Evolutionary conservation across 2,113 vertebrate species (phyloP).

Genomic region (Podilymbus podiceps): DNA sequence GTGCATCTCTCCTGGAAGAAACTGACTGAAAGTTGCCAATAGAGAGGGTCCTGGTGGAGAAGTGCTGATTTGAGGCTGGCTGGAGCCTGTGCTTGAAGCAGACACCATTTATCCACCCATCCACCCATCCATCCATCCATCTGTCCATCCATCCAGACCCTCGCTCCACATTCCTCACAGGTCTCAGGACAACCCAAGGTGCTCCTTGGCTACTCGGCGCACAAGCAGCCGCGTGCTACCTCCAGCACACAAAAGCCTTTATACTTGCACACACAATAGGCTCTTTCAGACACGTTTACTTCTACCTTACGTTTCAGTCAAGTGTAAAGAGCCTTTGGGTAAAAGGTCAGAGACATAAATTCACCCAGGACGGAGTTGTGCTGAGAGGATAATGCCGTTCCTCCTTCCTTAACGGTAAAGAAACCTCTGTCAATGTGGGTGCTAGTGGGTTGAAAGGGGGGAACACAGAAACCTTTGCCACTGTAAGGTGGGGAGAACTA

Average conservation of each 20-base stretch:
- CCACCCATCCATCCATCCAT: neutral
- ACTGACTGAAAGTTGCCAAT: neutral
- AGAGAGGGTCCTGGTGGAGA: neutral
- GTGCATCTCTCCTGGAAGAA: neutral
- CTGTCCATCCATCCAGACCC: neutral
- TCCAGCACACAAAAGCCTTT: conserved; percentile 42
- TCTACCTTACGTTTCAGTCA: conserved; percentile 27
- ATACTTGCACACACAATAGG: neutral
- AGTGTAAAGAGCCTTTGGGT: conserved; percentile 40
- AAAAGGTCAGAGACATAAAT: conserved; percentile 31
- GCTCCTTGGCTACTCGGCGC: neutral
- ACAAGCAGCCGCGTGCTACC: neutral
- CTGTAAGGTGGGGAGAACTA: neutral
- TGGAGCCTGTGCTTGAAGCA: neutral
- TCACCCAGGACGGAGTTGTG: neutral
- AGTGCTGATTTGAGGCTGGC: neutral
- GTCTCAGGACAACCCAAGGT: neutral
- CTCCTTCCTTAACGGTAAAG: neutral
- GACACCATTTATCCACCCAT: neutral
- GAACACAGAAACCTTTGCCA: neutral
- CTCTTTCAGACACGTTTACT: conserved; percentile 31
- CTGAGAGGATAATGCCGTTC: neutral
- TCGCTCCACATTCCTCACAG: neutral
- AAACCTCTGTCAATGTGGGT: neutral
- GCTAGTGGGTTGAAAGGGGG: neutral